These are phyloP conservation scores for Ashinkailepas kermadecensis DNA, from an alignment of 2,888 invertebrate species.

Conservation along the genomic window DNA sequence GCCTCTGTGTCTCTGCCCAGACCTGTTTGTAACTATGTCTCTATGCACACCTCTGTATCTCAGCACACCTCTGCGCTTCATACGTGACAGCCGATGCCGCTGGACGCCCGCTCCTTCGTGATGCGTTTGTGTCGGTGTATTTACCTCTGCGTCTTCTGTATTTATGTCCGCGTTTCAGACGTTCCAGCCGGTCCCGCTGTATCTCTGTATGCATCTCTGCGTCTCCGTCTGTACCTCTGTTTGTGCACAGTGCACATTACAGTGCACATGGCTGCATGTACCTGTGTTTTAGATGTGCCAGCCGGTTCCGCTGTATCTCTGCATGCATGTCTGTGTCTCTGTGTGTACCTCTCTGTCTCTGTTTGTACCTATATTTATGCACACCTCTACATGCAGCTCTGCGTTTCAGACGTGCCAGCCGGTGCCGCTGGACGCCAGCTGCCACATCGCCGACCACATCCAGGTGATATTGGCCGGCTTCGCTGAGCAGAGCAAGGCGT, in stretches of 20 bases:
- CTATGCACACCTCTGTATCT: too few species aligned
- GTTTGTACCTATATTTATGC: neutral
- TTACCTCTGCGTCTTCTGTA: conserved; percentile 53
- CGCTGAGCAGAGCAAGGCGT: conserved; percentile 88
- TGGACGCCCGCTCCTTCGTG: conserved; percentile 73
- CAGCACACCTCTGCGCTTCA: too few species aligned
- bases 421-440: conserved; percentile 90
- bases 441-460: conserved; percentile 94
- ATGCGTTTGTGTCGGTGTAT: too few species aligned
- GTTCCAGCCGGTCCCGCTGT: neutral
- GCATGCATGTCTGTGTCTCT: neutral
- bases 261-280: too few species aligned
- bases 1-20: too few species aligned
- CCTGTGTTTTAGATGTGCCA: too few species aligned
- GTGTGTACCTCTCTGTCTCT: neutral
- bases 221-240: too few species aligned
- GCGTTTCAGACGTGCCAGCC: conserved; percentile 54
- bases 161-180: neutral
- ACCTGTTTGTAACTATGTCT: too few species aligned
- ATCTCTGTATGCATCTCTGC: neutral
- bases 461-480: conserved; percentile 94
- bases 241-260: too few species aligned
- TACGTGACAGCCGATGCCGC: conserved; percentile 73
- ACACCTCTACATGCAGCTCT: too few species aligned
- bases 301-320: neutral